Base-by-base conservation (phyloP, 2,113 vertebrate genomes). In the Anarrhichthys ocellatus region DNA sequence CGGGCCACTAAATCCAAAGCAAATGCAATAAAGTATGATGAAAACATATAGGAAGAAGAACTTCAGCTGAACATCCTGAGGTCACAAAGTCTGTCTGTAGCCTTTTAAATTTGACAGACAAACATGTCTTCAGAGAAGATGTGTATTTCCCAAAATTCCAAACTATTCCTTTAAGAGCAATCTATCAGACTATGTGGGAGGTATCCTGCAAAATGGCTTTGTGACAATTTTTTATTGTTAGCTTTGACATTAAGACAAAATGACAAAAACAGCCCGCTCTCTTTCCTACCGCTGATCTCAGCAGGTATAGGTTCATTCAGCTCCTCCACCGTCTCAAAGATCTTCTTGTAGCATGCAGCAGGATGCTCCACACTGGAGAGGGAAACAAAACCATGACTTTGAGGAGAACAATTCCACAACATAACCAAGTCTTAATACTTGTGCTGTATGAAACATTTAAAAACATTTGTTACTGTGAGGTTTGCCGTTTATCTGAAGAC, bases 291-390 rank as follows among this genome's bases (percentile, higher is more conserved):
- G 81, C 91, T 96, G 77, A 99, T 93, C 0, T 96, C 93, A 29
- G 98, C 95, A 14, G 97, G 94, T 76, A 99, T 89, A 0, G 98
- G 97, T 8, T 97, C 96, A 18, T 95, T 95, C 67, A 99, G 84
- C 83, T 99, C 98, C 87, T 99, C 98, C 86, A 96, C 97, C 0
- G 98, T 97, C 93, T 99, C 98, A 90, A 98, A 99, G 79, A 99
- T 96, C 91, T 97, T 99, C 95, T 91, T 98, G 92, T 99, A 99
- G 65, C 97, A 97, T 50, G 93, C 96, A 46, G 97, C 98, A 0
- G 98, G 98, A 82, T 99, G 98, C 80, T 99, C 98, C 0, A 99
- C 94, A 73, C 98, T 99, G 89, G 89, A 36, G 9, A 62, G 68
- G 20, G 63, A 62, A 81, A 63, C 2, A 15, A 32, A 63, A 32